These are phyloP conservation scores for Heteromyza rotundicornis DNA, from an alignment of 2,888 invertebrate species.

Conservation along the genomic window DNA sequence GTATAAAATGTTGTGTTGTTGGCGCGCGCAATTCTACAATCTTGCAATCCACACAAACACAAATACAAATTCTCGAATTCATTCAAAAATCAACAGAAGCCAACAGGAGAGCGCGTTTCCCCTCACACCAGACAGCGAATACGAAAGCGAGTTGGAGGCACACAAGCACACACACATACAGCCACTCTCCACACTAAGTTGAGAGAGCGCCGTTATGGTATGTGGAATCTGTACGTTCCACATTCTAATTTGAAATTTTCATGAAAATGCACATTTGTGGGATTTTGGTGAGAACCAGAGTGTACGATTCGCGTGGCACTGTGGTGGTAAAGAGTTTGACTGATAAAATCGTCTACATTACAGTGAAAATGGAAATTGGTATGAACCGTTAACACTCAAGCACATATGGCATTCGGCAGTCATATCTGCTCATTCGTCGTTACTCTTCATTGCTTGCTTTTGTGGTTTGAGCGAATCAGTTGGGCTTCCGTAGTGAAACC, in stretches of 20 bases:
- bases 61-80: constrained; percentile 31
- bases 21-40: constrained; percentile 38
- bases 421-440: constrained; percentile 33
- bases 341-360: not conserved
- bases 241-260: constrained; percentile 16
- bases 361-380: not conserved
- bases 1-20: constrained; percentile 47
- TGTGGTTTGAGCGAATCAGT: constrained; percentile 36
- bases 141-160: constrained; percentile 19
- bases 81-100: constrained; percentile 34
- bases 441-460: constrained; percentile 27
- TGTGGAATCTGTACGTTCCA: constrained; percentile 23
- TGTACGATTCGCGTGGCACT: no score
- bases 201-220: constrained; percentile 9
- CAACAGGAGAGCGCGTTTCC: constrained; percentile 14
- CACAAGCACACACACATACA: constrained; percentile 23
- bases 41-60: constrained; percentile 29
- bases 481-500: constrained; percentile 50
- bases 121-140: constrained; percentile 23
- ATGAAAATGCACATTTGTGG: not conserved
- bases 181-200: constrained; percentile 19
- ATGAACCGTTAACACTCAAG: not conserved
- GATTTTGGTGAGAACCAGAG: no score
- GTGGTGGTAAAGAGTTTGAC: no score
- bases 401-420: no score